phyloP scores from a whole-genome alignment of 53 echinoderm and acorn worm species.

The Zoroaster sp. region DNA sequence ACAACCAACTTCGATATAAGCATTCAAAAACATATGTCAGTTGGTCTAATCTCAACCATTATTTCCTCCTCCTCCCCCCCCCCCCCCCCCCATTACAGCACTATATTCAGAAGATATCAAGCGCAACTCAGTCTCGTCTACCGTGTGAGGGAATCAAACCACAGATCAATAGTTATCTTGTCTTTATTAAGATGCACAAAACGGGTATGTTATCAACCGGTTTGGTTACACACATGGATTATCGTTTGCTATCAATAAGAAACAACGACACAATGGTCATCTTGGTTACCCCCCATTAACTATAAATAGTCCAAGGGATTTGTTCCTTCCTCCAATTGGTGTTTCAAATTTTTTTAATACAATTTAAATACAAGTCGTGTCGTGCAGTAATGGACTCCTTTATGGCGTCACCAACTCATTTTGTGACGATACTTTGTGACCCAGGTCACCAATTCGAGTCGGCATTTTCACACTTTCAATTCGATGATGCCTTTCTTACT shows the following conservation, averaged over 20 bases:
- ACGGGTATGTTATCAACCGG: slow-evolving; percentile 79
- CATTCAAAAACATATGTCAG: too few relatives aligned
- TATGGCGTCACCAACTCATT: slow-evolving; percentile 69
- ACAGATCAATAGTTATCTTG: slow-evolving; percentile 44
- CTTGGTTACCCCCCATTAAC: slow-evolving; percentile 45
- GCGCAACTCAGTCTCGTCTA: neutral
- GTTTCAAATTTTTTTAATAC: too few relatives aligned
- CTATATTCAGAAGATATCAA: too few relatives aligned
- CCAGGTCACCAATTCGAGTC: slow-evolving; percentile 80
- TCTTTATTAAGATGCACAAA: slow-evolving; percentile 82
- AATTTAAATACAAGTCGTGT: too few relatives aligned
- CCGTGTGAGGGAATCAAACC: neutral
- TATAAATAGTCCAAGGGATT: slow-evolving; percentile 22
- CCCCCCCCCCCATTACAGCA: too few relatives aligned
- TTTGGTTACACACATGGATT: slow-evolving; percentile 57
- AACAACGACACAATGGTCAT: slow-evolving; percentile 61
- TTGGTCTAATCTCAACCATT: too few relatives aligned
- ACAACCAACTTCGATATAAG: too few relatives aligned
- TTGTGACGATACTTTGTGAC: slow-evolving; percentile 79
- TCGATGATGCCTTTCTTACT: slow-evolving; percentile 53
- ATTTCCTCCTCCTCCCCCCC: too few relatives aligned
- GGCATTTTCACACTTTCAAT: slow-evolving; percentile 75
- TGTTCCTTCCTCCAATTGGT: slow-evolving; percentile 70
- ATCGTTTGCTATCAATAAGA: slow-evolving; percentile 71
- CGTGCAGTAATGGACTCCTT: slow-evolving; percentile 70